Percentiles rank a stretch among this genome's conserved stretches.
Evolutionary conservation across 2,797 vertebrate species (phyloP).

Genomic region (Cheirogaleus major): DNA sequence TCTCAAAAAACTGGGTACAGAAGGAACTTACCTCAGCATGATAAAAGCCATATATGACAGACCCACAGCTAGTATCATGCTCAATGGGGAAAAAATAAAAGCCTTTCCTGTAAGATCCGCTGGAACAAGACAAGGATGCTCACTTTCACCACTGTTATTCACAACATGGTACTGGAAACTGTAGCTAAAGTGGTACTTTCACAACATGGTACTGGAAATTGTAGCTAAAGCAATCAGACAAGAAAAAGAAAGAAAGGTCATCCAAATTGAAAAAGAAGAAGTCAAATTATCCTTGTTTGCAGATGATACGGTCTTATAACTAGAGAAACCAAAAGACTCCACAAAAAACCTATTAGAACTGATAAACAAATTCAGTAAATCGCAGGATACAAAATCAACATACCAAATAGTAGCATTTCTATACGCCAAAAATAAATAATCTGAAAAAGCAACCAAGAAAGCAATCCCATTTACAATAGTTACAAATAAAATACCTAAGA

Average conservation of each 20-base stretch:
- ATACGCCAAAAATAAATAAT: background rate
- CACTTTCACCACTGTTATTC: background rate
- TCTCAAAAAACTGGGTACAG: background rate
- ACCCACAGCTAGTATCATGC: no score
- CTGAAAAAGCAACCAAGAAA: background rate
- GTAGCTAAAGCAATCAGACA: background rate
- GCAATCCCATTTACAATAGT: background rate
- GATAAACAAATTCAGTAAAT: background rate
- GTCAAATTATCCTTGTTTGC: background rate
- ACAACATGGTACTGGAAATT: background rate
- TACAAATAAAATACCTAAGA: background rate
- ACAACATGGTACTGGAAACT: background rate
- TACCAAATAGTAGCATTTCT: background rate
- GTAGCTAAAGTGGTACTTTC: no score
- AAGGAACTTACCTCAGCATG: background rate
- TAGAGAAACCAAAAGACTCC: background rate
- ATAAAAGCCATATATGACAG: background rate
- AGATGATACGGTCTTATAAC: background rate
- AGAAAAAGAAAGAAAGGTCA: background rate
- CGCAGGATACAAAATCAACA: background rate
- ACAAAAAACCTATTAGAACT: background rate
- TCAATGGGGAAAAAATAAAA: background rate
- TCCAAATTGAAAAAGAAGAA: background rate
- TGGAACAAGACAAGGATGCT: background rate
- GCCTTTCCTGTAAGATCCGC: background rate